Evolutionary conservation across 2,888 invertebrate genomes (phyloP).

Genomic region (Boloria euphrosyne): DNA sequence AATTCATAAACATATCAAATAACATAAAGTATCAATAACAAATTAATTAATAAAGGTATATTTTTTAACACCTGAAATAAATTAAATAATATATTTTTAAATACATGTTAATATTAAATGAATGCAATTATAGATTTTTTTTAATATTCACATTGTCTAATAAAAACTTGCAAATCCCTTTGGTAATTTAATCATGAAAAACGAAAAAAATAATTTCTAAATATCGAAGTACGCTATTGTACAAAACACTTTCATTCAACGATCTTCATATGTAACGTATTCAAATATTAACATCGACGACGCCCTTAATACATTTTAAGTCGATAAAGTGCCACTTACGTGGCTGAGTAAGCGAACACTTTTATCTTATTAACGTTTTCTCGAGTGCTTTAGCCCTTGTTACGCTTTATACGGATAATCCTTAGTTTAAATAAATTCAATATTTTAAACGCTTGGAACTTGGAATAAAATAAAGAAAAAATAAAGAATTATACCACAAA

Average conservation of each 20-base stretch:
- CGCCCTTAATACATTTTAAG: slow-evolving; percentile 25
- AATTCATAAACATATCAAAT: no score
- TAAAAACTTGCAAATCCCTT: no score
- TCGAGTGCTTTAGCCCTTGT: slow-evolving; percentile 27
- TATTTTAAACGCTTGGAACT: neutral
- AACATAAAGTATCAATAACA: no score
- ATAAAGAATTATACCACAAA: slow-evolving; percentile 5
- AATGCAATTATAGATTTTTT: no score
- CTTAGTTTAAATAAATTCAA: slow-evolving; percentile 4
- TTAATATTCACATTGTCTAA: no score
- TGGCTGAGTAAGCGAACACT: slow-evolving; percentile 31
- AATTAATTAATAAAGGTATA: no score
- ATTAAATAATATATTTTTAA: no score
- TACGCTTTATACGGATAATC: slow-evolving; percentile 35
- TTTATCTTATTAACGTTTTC: slow-evolving; percentile 39
- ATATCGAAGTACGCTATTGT: neutral
- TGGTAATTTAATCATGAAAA: no score
- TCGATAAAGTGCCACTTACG: slow-evolving; percentile 33
- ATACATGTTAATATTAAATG: no score
- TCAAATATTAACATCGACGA: slow-evolving; percentile 18
- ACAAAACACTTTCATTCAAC: slow-evolving; percentile 1
- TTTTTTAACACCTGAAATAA: no score
- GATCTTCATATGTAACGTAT: slow-evolving; percentile 21
- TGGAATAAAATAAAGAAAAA: neutral
- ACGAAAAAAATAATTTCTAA: slow-evolving; percentile 19